Evolutionary conservation across 1,140 invertebrate genomes (phyloP), one percentile per base, ranked within the genome.

Genomic region (Bombus balteatus): DNA sequence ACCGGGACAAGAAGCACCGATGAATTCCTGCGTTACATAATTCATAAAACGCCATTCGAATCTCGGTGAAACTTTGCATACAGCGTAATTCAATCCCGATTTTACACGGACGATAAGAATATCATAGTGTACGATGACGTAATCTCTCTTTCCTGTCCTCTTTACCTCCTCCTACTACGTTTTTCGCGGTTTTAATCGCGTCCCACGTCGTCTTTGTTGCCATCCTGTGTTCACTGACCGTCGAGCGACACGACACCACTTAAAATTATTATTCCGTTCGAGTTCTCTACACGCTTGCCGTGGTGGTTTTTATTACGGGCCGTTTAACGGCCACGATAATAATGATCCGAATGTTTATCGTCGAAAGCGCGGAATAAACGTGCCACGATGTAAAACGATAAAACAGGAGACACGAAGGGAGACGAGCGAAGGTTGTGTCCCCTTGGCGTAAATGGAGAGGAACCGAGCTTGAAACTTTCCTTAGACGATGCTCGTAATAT

Each of bases 391-490:
- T 90, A 87, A 90, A 90, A 80, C 87, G 87, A 91, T 90, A 90
- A 90, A 90, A 28, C 70, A 39, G 59, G 62, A 37, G 62, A 53
- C 74, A 70, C 68, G 57, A 73, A 79, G 72, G 43, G 41, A 66
- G 73, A 47, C 76, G 81, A 73, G 62, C 13, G 39, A 34, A 75
- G 83, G 83, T 79, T 57, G n/a, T 76, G 82, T 83, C 79, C 68
- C 25, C n/a, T 12, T n/a, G 41, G 65, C 57, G 72, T 78, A 76
- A 90, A 90, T 62, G 87, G 79, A 71, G 81, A 81, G 79, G 90
- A 87, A 91, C 79, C 78, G 77, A 34, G 77, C 85, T 90, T 87
- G 83, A 91, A 91, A 91, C 87, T 87, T 85, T 89, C n/a, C 87
- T 72, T 66, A 62, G 65, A 82, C 79, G 81, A 83, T 57, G 77